These are phyloP conservation scores for Columba livia DNA, from an alignment of 2,113 vertebrate species.

Conservation along the genomic window DNA sequence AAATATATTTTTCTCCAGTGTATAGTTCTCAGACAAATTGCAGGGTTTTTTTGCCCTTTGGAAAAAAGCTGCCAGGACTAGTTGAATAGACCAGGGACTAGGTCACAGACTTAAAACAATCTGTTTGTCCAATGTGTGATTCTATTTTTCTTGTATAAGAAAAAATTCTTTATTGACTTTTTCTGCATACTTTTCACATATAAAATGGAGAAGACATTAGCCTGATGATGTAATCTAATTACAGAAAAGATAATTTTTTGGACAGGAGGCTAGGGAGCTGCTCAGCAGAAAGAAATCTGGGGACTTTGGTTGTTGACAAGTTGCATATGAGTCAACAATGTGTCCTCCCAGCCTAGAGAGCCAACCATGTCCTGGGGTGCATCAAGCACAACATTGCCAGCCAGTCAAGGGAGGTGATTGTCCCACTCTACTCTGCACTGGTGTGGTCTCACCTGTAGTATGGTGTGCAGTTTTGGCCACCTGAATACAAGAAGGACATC, in stretches of 20 bases:
- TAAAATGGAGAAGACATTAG: neutral
- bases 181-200: rapidly evolving
- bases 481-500: neutral
- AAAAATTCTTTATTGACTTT: neutral
- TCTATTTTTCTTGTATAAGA: neutral
- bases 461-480: rapidly evolving
- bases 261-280: neutral
- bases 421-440: neutral
- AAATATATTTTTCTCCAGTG: neutral
- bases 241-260: neutral
- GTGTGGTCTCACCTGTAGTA: rapidly evolving
- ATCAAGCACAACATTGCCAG: neutral
- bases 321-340: rapidly evolving
- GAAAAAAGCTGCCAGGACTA: neutral
- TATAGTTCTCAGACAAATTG: neutral
- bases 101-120: neutral
- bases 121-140: neutral
- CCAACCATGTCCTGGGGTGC: rapidly evolving
- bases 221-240: neutral
- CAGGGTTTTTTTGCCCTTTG: neutral
- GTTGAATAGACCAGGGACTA: neutral
- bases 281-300: rapidly evolving
- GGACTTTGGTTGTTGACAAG: rapidly evolving
- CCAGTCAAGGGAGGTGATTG: rapidly evolving
- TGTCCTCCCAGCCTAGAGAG: neutral